Evolutionary conservation across 2,797 vertebrate species (phyloP).

Genomic region (Clarias platycephalus): DNA sequence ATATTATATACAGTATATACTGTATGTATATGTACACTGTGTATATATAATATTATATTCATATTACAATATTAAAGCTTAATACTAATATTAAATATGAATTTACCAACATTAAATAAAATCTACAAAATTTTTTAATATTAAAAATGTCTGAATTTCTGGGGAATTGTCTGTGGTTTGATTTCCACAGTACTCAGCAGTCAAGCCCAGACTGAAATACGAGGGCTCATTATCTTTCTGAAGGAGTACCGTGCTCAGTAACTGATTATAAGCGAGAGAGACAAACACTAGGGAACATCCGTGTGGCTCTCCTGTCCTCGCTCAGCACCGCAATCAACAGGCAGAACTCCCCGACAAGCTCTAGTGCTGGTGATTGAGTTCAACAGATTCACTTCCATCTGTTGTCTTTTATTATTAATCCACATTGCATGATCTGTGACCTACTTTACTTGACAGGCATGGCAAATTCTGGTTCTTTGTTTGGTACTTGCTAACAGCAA

Average conservation of each 20-base stretch:
- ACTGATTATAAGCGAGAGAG: conserved; percentile 42
- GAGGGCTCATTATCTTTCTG: conserved; percentile 54
- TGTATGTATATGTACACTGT: too few relatives aligned
- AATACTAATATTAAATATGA: too few relatives aligned
- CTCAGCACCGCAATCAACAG: conserved; percentile 30
- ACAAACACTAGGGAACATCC: conserved; percentile 35
- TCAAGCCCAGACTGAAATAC: conserved; percentile 16
- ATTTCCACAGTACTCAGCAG: conserved; percentile 10
- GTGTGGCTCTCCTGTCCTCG: conserved; percentile 29
- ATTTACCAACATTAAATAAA: too few relatives aligned
- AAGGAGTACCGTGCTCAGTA: conserved; percentile 41
- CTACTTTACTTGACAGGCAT: conserved; percentile 62
- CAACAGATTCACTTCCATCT: conserved; percentile 70
- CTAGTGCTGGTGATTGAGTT: conserved; percentile 55
- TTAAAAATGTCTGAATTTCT: neutral
- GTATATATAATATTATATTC: too few relatives aligned
- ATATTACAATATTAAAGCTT: too few relatives aligned
- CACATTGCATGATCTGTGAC: conserved; percentile 61
- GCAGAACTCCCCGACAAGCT: conserved; percentile 54
- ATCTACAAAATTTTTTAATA: neutral
- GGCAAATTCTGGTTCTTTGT: conserved; percentile 9
- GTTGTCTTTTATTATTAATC: conserved; percentile 74
- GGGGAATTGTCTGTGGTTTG: conserved; percentile 6
- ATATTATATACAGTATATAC: too few relatives aligned
- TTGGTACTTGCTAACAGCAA: neutral